phyloP scores from a whole-genome alignment of 2,113 vertebrate species.

The Orientallactaga bullata region DNA sequence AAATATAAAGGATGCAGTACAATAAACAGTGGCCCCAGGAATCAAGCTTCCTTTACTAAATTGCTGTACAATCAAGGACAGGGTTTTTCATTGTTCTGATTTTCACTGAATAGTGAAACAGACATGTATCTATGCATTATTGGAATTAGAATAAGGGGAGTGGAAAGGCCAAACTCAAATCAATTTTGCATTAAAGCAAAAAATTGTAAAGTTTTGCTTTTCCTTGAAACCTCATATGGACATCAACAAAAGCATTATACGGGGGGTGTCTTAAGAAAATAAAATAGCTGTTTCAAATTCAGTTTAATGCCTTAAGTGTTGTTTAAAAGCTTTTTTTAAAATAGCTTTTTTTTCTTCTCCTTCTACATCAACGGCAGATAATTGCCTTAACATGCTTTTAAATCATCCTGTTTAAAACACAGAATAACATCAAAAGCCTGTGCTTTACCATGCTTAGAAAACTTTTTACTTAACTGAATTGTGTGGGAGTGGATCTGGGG shows the following conservation, averaged over 20 bases:
- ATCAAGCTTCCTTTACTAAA: not conserved
- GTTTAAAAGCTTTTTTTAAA: constrained; percentile 80
- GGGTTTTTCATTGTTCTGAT: constrained; percentile 56
- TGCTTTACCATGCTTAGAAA: constrained; percentile 70
- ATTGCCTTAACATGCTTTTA: constrained; percentile 80
- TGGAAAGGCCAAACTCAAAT: constrained; percentile 36
- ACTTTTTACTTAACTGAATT: constrained; percentile 77
- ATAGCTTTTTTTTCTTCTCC: constrained; percentile 65
- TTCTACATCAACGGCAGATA: constrained; percentile 79
- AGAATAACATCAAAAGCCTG: constrained; percentile 52
- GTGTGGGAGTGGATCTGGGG: constrained; percentile 59
- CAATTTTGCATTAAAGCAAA: constrained; percentile 72
- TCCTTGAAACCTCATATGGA: constrained; percentile 26
- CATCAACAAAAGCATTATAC: constrained; percentile 60
- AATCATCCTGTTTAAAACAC: constrained; percentile 81
- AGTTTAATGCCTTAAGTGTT: constrained; percentile 78
- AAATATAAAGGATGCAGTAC: constrained; percentile 18
- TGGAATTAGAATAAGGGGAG: not conserved
- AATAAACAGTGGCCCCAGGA: constrained; percentile 33
- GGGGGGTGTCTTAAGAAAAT: constrained; percentile 46
- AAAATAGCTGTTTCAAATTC: constrained; percentile 74
- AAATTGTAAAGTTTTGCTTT: constrained; percentile 66
- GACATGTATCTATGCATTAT: constrained; percentile 25
- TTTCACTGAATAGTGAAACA: constrained; percentile 8
- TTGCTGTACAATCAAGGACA: constrained; percentile 33